Evolutionary conservation across 2,888 invertebrate genomes (phyloP), one percentile per base, ranked within the genome.

Genomic region (Phania funesta): DNA sequence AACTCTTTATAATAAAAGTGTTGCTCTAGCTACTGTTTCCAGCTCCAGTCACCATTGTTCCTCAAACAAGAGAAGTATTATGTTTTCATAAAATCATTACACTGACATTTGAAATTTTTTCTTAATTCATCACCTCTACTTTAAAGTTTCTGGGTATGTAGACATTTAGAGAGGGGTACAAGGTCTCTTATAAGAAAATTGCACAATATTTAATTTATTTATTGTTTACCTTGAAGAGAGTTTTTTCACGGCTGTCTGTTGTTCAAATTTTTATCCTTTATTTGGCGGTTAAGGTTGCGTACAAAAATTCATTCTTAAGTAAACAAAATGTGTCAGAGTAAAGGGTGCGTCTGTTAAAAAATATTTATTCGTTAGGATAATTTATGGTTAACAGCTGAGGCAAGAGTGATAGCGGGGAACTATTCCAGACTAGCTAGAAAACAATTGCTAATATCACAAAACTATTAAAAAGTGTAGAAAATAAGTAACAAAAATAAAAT

Each of bases 281-380:
- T 76, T 84, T 79, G 76, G 84, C 78, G 84, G 84, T 84, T 84
- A 78, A 83, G 79, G 67, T 77, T 84, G 84, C 83, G 84, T 84
- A 71, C 70, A 70, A 84, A 84, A 83, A 83, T 84, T 80, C 83
- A 83, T 48, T 80, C 76, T 70, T 18, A 4, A 24, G 16, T 7
- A 68, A 64, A 58, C 7, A 35, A 16, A 32, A 32, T 48, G 18
- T 48, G 0, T 2, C 8, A 13, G 16, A 11, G 9, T 18, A 70
- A 48, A 70, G 35, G 13, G 0, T 18, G 58, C 18, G 11, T 32
- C 4, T 56, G 41, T 7, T 9, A 44, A 20, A 20, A 32, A 50
- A 3, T 11, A 24, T 24, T 24, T 22, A 7, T 29, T 29, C 7
- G n/a, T n/a, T n/a, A n/a, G n/a, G n/a, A n/a, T n/a, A n/a, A n/a